These are phyloP conservation scores for Cassiopea andromeda DNA, from an alignment of 30 jellyfish, hydroid and myxozoan species.

Conservation along the genomic window DNA sequence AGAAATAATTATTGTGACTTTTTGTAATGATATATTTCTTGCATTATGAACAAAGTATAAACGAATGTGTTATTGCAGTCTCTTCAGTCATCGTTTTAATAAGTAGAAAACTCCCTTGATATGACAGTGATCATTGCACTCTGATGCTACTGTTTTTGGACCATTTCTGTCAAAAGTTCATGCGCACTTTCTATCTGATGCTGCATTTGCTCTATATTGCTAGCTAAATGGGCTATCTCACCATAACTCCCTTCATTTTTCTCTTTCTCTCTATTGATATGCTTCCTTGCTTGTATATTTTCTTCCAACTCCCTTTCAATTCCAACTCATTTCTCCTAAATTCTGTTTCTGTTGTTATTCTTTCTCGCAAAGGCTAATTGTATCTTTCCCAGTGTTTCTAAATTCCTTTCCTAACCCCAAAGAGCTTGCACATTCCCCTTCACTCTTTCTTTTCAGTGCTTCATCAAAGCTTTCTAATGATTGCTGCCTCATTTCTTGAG, in stretches of 20 bases:
- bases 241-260: neutral
- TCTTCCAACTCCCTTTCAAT: neutral
- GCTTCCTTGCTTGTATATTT: neutral
- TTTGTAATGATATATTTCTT: too few species aligned
- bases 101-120: too few species aligned
- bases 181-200: too few species aligned
- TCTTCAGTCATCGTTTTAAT: too few species aligned
- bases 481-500: neutral
- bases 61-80: too few species aligned
- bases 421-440: neutral
- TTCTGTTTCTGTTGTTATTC: neutral
- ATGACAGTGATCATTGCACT: too few species aligned
- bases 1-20: too few species aligned
- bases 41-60: too few species aligned
- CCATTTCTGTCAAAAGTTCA: too few species aligned
- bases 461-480: neutral
- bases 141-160: too few species aligned
- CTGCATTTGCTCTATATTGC: too few species aligned
- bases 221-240: too few species aligned
- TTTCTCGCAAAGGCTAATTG: neutral
- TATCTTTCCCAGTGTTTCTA: neutral
- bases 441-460: neutral
- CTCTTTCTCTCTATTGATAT: neutral
- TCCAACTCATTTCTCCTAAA: neutral
- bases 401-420: neutral